These are phyloP conservation scores for Xylophagus ater DNA, from an alignment of 2,888 invertebrate genomes.

Conservation along the genomic window DNA sequence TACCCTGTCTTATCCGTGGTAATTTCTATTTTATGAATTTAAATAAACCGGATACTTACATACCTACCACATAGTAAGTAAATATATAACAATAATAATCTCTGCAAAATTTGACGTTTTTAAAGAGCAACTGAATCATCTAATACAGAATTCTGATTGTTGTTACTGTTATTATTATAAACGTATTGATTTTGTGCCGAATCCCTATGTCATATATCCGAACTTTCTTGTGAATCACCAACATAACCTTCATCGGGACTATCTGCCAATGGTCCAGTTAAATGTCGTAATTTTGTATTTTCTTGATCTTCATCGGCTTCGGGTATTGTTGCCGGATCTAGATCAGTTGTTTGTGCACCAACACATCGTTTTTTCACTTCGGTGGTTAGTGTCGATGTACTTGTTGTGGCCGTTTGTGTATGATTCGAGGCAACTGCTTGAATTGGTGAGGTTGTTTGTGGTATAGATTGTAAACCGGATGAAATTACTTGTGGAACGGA, in stretches of 20 bases:
- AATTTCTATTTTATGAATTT: too few species aligned
- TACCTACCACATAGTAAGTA: too few species aligned
- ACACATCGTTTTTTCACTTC: constrained; percentile 44
- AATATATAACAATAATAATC: too few species aligned
- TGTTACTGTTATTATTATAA: neutral
- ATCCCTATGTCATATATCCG: constrained; percentile 52
- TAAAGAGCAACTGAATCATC: constrained; percentile 37
- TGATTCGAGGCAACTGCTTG: constrained; percentile 36
- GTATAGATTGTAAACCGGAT: constrained; percentile 18
- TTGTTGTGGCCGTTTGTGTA: constrained; percentile 19
- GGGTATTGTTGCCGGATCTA: constrained; percentile 39
- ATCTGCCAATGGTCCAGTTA: constrained; percentile 49
- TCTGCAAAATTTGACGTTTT: too few species aligned
- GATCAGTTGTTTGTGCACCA: constrained; percentile 48
- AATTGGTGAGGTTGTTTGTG: constrained; percentile 20
- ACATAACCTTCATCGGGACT: constrained; percentile 84
- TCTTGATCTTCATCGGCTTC: constrained; percentile 40
- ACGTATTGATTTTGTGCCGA: constrained; percentile 13
- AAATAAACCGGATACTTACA: too few species aligned
- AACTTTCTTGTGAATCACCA: constrained; percentile 56
- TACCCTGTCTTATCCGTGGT: too few species aligned
- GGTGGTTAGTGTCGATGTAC: constrained; percentile 31
- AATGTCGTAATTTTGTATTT: constrained; percentile 43
- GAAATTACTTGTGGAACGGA: constrained; percentile 18
- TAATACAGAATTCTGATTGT: constrained; percentile 13